Percentiles rank a stretch among this genome's conserved stretches.
These are phyloP conservation scores for Prolemur simus DNA, from an alignment of 2,113 vertebrate species.

Conservation along the genomic window DNA sequence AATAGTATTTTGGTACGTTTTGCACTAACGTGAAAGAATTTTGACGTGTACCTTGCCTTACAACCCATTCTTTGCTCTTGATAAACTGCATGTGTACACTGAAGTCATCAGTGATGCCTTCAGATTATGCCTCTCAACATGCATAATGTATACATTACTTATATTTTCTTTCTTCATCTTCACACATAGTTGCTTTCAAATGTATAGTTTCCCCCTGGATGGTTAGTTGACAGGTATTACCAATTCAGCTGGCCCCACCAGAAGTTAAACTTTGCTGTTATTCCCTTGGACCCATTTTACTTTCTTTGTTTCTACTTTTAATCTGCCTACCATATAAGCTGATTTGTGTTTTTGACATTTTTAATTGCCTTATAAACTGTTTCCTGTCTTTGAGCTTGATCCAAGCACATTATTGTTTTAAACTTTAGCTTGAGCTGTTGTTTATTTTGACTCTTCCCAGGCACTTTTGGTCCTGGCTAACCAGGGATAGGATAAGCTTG, in stretches of 20 bases:
- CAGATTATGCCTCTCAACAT: neutral
- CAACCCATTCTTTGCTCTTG: neutral
- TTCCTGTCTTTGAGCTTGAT: neutral
- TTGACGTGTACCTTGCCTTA: neutral
- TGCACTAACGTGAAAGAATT: neutral
- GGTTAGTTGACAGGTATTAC: neutral
- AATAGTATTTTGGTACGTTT: neutral
- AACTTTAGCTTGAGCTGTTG: neutral
- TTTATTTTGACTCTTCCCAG: conserved; percentile 35
- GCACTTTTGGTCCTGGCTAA: conserved; percentile 20
- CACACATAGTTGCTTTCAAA: neutral
- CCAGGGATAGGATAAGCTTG: neutral
- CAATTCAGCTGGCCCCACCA: neutral
- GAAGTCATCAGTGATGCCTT: neutral
- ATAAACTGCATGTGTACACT: neutral
- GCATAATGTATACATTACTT: neutral
- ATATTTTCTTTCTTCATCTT: neutral
- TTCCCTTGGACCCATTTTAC: neutral
- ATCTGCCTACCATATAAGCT: neutral
- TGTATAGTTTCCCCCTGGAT: neutral
- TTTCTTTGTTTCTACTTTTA: neutral
- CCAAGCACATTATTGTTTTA: conserved; percentile 40
- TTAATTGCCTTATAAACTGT: conserved; percentile 28
- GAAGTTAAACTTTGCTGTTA: neutral
- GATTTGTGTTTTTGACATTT: conserved; percentile 9